phyloP scores from a whole-genome alignment of 2,113 vertebrate species.

The Abramis brama region DNA sequence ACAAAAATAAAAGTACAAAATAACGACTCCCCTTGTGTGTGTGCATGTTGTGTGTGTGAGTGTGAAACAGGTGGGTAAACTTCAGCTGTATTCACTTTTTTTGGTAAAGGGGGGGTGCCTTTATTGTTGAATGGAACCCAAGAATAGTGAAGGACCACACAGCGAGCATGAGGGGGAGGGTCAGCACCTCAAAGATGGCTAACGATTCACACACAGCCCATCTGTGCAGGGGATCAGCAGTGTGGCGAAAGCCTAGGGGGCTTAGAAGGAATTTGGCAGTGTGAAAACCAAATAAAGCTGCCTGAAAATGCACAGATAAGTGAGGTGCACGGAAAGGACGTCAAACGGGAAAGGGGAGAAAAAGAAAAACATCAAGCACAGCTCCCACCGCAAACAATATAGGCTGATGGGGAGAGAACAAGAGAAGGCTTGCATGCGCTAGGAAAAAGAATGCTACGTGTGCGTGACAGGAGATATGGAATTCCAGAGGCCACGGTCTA shows the following conservation, averaged over 20 bases:
- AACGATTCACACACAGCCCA: slow-evolving; percentile 88
- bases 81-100: slow-evolving; percentile 82
- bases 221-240: slow-evolving; percentile 89
- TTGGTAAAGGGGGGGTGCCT: slow-evolving; percentile 70
- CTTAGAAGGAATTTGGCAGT: slow-evolving; percentile 85
- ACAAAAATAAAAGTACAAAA: background rate
- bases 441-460: slow-evolving; percentile 46
- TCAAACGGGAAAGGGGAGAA: slow-evolving; percentile 53
- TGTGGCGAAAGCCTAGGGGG: slow-evolving; percentile 78
- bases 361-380: slow-evolving; percentile 16
- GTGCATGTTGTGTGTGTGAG: slow-evolving; percentile 59
- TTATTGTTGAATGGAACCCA: slow-evolving; percentile 94
- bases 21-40: background rate
- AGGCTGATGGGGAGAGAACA: slow-evolving; percentile 49
- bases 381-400: slow-evolving; percentile 56
- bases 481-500: slow-evolving; percentile 49
- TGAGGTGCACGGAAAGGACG: slow-evolving; percentile 54
- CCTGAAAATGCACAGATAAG: slow-evolving; percentile 74
- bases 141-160: slow-evolving; percentile 97
- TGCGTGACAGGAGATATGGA: slow-evolving; percentile 56
- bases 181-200: slow-evolving; percentile 87
- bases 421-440: slow-evolving; percentile 53
- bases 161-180: slow-evolving; percentile 81
- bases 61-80: slow-evolving; percentile 89
- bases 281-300: slow-evolving; percentile 85